Percentiles rank a stretch among this genome's conserved stretches.
phyloP scores from a whole-genome alignment of 1,140 invertebrate species.

The Dinoponera quadriceps region DNA sequence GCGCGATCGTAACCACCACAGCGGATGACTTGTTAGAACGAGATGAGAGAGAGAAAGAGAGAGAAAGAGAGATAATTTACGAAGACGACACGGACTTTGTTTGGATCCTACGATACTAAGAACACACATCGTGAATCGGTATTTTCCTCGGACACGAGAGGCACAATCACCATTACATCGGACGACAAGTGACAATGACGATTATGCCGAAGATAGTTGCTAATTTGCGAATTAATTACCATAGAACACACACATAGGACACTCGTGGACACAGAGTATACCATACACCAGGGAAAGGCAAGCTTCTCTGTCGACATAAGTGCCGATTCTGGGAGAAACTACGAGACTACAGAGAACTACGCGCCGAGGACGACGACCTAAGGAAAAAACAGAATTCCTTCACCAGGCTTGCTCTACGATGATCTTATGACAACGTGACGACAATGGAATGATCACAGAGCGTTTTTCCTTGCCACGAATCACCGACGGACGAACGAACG shows the following conservation, averaged over 20 bases:
- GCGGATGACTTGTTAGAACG: not conserved
- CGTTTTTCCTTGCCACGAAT: slow-evolving; percentile 20
- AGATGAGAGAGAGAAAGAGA: too few relatives aligned
- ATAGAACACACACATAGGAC: not conserved
- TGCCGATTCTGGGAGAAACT: slow-evolving; percentile 11
- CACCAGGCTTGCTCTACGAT: slow-evolving; percentile 11
- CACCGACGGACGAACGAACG: slow-evolving; percentile 70
- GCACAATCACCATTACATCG: slow-evolving; percentile 29
- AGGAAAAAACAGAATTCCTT: not conserved
- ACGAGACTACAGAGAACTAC: not conserved
- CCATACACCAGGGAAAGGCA: slow-evolving; percentile 4
- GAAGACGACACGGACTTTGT: slow-evolving; percentile 11
- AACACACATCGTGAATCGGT: not conserved
- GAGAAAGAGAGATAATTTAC: not conserved
- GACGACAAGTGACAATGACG: slow-evolving; percentile 23
- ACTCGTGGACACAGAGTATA: not conserved
- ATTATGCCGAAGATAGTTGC: slow-evolving; percentile 31
- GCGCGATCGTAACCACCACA: not conserved
- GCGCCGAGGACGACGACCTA: not conserved
- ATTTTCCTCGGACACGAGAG: not conserved
- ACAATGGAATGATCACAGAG: slow-evolving; percentile 23
- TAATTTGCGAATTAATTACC: slow-evolving; percentile 31
- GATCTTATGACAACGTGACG: slow-evolving; percentile 14
- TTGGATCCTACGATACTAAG: not conserved
- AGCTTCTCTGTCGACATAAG: not conserved